These are phyloP conservation scores for Portevinia maculata DNA, from an alignment of 2,888 invertebrate genomes.

Conservation along the genomic window DNA sequence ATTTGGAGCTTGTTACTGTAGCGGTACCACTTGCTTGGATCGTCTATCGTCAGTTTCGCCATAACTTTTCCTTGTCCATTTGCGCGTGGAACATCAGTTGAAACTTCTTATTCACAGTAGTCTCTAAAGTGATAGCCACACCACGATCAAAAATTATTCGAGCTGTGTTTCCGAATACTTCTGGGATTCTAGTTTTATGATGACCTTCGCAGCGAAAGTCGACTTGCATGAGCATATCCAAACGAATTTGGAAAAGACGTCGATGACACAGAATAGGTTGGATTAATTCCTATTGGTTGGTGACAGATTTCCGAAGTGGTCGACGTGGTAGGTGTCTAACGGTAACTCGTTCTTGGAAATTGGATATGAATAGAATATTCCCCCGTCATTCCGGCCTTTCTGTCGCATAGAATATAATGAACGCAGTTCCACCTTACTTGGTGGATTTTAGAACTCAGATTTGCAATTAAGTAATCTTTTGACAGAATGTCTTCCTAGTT, in stretches of 20 bases:
- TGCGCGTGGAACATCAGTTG: conserved; percentile 50
- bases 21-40: too few species aligned
- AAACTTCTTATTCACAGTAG: conserved; percentile 34
- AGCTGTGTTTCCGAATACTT: conserved; percentile 26
- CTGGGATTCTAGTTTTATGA: background rate
- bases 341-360: background rate
- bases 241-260: too few species aligned
- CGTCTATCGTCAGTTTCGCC: conserved; percentile 3
- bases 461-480: too few species aligned
- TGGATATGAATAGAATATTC: background rate
- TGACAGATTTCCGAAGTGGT: background rate
- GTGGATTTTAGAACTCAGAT: too few species aligned
- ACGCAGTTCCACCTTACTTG: too few species aligned
- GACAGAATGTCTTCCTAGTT: too few species aligned
- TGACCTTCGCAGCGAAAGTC: too few species aligned
- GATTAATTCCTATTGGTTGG: background rate
- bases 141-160: conserved; percentile 60
- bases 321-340: background rate
- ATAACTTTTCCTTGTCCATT: conserved; percentile 44
- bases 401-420: too few species aligned
- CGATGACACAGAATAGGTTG: too few species aligned
- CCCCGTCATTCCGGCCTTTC: background rate
- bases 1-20: conserved; percentile 50
- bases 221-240: too few species aligned
- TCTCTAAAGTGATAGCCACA: conserved; percentile 58